These are phyloP conservation scores for Drosophila meridiana DNA, from an alignment of 2,888 invertebrate species.

Conservation along the genomic window DNA sequence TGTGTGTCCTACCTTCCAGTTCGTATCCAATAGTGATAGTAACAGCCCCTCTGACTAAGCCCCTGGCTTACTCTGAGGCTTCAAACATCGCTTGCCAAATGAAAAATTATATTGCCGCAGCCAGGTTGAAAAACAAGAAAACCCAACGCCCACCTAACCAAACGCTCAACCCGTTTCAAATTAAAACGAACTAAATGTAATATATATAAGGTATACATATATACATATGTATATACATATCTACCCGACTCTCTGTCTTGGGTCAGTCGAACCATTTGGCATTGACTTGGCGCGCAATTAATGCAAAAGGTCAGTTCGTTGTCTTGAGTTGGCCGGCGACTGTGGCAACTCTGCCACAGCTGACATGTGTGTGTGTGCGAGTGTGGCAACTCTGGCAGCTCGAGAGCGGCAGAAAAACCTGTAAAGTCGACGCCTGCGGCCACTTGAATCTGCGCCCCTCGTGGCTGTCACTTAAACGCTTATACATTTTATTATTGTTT, in stretches of 20 bases:
- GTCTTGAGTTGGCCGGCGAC: conserved; percentile 25
- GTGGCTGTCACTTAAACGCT: conserved; percentile 35
- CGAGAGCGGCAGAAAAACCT: background rate
- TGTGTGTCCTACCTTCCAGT: no score
- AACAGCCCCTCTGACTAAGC: conserved; percentile 11
- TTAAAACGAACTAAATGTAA: conserved; percentile 14
- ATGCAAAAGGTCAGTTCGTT: conserved; percentile 69
- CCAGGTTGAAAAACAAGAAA: conserved; percentile 54
- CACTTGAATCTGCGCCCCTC: conserved; percentile 32
- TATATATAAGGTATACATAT: conserved; percentile 1
- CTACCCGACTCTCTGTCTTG: conserved; percentile 12
- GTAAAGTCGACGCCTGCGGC: conserved; percentile 44
- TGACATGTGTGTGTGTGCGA: conserved; percentile 8
- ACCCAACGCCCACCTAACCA: conserved; percentile 64
- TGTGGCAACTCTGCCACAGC: conserved; percentile 20
- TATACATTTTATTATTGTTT: conserved; percentile 27
- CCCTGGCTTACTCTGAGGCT: conserved; percentile 26
- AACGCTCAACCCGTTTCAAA: conserved; percentile 30
- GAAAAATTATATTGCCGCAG: conserved; percentile 50
- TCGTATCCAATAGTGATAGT: no score
- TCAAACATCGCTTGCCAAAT: conserved; percentile 36
- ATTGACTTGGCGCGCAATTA: conserved; percentile 65
- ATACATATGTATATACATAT: background rate
- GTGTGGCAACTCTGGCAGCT: conserved; percentile 23
- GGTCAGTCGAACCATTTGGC: conserved; percentile 44